Conservation (phyloP, 2,797 vertebrate genomes). For the Lophius americanus region DNA sequence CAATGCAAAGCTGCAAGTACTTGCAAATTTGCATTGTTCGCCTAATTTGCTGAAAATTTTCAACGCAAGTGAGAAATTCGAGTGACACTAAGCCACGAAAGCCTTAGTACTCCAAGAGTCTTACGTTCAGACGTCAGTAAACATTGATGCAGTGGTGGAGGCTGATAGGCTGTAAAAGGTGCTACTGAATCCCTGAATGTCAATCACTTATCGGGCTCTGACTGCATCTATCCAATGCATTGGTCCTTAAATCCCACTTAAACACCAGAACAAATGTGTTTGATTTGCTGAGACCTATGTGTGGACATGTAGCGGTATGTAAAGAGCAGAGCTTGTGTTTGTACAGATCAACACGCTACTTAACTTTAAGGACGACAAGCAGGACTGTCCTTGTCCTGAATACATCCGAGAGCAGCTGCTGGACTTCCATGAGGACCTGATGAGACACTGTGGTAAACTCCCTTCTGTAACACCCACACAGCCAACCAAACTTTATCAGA, state of each 20-base stretch:
- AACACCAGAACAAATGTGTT: too few relatives aligned
- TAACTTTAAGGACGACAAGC: constrained; percentile 95
- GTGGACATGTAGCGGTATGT: background rate
- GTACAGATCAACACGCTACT: constrained; percentile 95
- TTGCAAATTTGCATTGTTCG: too few relatives aligned
- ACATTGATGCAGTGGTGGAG: too few relatives aligned
- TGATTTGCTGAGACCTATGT: background rate
- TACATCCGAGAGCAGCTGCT: constrained; percentile 91
- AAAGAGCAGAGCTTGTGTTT: background rate
- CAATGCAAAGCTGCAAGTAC: too few relatives aligned
- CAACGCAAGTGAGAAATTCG: too few relatives aligned
- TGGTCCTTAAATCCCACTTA: background rate
- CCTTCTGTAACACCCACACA: constrained; percentile 11
- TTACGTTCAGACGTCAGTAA: too few relatives aligned
- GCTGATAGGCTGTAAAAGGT: too few relatives aligned
- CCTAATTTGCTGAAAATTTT: too few relatives aligned
- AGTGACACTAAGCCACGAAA: too few relatives aligned
- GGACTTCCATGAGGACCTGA: constrained; percentile 95
- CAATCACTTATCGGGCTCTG: background rate
- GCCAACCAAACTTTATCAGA: background rate
- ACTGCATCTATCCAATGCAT: background rate
- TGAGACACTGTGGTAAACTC: constrained; percentile 92
- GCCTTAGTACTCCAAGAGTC: too few relatives aligned
- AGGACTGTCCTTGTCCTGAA: constrained; percentile 92
- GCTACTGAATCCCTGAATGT: too few relatives aligned